phyloP scores from a whole-genome alignment of 2,888 invertebrate species.

The Aelia acuminata region DNA sequence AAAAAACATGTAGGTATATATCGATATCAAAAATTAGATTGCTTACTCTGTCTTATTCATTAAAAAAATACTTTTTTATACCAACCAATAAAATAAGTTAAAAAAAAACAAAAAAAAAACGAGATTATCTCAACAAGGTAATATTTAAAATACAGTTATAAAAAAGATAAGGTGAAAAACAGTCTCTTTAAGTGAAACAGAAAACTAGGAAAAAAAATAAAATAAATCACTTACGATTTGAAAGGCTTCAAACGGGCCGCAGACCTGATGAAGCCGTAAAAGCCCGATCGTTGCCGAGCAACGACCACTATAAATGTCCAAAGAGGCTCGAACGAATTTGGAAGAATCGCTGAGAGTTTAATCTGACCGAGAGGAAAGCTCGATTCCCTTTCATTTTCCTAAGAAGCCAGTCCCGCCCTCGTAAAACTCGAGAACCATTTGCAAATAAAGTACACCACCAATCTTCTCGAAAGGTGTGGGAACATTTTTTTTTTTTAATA shows the following conservation, averaged over 20 bases:
- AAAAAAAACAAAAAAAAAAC: neutral
- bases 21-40: no score
- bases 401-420: slow-evolving; percentile 46
- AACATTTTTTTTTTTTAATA: slow-evolving; percentile 45
- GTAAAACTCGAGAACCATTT: slow-evolving; percentile 49
- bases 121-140: neutral
- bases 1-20: no score
- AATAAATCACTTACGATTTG: slow-evolving; percentile 1
- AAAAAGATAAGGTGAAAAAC: slow-evolving; percentile 16
- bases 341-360: slow-evolving; percentile 8
- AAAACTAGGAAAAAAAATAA: neutral
- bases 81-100: neutral
- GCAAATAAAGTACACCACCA: slow-evolving; percentile 46
- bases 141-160: neutral
- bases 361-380: slow-evolving; percentile 30
- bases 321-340: slow-evolving; percentile 26
- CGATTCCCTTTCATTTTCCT: slow-evolving; percentile 44
- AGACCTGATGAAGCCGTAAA: slow-evolving; percentile 38
- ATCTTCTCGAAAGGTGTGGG: slow-evolving; percentile 45
- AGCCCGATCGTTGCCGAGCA: neutral
- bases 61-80: no score
- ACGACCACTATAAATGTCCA: slow-evolving; percentile 36
- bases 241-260: slow-evolving; percentile 48
- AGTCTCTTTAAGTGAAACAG: neutral
- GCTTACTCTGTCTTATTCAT: no score